These are phyloP conservation scores for Drosophila limbata DNA, from an alignment of 2,888 invertebrate species.

Conservation along the genomic window DNA sequence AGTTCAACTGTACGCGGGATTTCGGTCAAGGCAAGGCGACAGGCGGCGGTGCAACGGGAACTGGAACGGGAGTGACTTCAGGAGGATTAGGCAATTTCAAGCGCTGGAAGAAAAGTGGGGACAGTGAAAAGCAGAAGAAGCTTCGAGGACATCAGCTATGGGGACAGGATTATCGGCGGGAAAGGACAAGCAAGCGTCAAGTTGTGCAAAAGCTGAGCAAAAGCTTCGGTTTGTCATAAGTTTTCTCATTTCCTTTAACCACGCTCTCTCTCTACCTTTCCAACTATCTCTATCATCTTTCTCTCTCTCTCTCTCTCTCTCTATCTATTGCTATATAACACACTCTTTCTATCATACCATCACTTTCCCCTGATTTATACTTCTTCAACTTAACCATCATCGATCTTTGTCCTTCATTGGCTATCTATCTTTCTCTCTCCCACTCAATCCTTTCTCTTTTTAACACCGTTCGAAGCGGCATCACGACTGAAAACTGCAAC, in stretches of 20 bases:
- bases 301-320: neutral
- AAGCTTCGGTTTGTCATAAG: slow-evolving; percentile 83
- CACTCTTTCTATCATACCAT: neutral
- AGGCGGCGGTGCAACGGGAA: slow-evolving; percentile 3
- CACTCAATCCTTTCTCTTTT: slow-evolving; percentile 8
- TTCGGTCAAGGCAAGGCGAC: slow-evolving; percentile 31
- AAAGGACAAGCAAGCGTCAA: slow-evolving; percentile 36
- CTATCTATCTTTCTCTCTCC: neutral
- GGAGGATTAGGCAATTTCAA: slow-evolving; percentile 57
- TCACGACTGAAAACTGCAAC: slow-evolving; percentile 46
- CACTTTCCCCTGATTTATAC: neutral
- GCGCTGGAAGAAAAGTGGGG: slow-evolving; percentile 82
- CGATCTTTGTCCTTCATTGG: neutral
- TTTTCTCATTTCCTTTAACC: slow-evolving; percentile 25
- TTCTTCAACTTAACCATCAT: neutral
- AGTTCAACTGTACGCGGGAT: slow-evolving; percentile 86
- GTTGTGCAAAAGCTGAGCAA: slow-evolving; percentile 38
- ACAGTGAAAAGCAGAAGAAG: slow-evolving; percentile 21
- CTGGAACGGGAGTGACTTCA: neutral
- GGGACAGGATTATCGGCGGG: slow-evolving; percentile 9
- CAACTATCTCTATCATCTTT: neutral
- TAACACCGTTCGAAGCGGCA: slow-evolving; percentile 49
- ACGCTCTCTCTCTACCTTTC: neutral
- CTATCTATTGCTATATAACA: neutral
- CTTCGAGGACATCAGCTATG: slow-evolving; percentile 15